Evolutionary conservation across 2,888 invertebrate genomes (phyloP).

Genomic region (Cylloceria caligata): DNA sequence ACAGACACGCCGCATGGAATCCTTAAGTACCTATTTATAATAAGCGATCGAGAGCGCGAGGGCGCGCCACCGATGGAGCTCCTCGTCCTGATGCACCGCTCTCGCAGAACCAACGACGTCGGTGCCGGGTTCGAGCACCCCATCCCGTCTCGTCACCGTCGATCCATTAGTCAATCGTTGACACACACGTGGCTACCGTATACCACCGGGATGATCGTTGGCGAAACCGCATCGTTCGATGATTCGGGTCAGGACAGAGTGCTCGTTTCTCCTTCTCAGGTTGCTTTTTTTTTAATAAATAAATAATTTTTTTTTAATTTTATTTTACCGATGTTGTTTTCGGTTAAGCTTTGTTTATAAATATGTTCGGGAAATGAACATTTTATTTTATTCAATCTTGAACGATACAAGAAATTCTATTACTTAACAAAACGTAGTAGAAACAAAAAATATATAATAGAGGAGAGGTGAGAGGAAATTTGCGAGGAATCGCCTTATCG

Average conservation of each 20-base stretch:
- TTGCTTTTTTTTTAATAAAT: conserved; percentile 1
- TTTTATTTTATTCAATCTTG: not conserved
- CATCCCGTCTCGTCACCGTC: conserved; percentile 71
- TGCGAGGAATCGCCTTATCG: conserved; percentile 50
- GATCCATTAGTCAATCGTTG: conserved; percentile 80
- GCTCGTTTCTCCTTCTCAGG: not conserved
- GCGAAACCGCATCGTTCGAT: conserved; percentile 13
- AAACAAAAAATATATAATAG: not conserved
- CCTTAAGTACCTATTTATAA: conserved; percentile 77
- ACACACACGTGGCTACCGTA: conserved; percentile 70
- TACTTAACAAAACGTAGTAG: not conserved
- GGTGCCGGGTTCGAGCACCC: conserved; percentile 62
- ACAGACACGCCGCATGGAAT: conserved; percentile 63
- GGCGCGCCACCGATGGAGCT: conserved; percentile 32
- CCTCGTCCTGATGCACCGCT: conserved; percentile 57
- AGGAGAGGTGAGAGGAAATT: conserved; percentile 39
- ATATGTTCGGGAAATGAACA: too few species aligned
- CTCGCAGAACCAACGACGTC: conserved; percentile 65
- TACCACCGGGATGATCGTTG: conserved; percentile 18
- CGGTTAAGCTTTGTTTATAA: too few species aligned
- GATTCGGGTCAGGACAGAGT: not conserved
- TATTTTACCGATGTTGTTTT: not conserved
- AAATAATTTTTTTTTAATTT: not conserved
- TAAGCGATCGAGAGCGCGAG: conserved; percentile 67
- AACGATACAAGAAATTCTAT: not conserved